A percentile compares a stretch with the other conserved stretches of the same genome.
Conservation (phyloP, 1,140 invertebrate species). For the Dendrolimus punctatus region DNA sequence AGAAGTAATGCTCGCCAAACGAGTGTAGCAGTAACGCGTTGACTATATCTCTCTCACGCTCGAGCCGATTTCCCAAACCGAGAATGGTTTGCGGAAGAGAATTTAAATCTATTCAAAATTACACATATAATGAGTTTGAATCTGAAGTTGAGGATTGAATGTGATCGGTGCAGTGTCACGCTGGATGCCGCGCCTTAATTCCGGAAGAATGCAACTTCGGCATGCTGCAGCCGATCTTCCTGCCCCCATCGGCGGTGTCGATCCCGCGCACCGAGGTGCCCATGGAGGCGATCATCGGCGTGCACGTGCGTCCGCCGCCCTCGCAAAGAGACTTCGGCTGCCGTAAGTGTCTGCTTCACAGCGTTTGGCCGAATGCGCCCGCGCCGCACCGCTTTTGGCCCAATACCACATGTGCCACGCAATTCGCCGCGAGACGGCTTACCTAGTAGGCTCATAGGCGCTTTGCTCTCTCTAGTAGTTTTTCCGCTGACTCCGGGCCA, state of each 20-base stretch:
- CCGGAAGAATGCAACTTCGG: conserved; percentile 97
- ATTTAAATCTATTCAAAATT: no score
- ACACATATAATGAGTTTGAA: no score
- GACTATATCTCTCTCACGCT: no score
- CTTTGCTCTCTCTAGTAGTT: conserved; percentile 5
- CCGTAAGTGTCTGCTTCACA: conserved; percentile 74
- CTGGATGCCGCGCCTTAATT: conserved; percentile 90
- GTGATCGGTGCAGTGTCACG: conserved; percentile 82
- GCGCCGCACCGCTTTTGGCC: conserved; percentile 27
- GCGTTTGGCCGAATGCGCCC: conserved; percentile 8
- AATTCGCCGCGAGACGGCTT: conserved; percentile 24
- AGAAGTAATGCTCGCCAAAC: no score
- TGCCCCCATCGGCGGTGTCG: conserved; percentile 97
- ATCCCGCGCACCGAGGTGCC: conserved; percentile 98
- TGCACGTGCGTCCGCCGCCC: conserved; percentile 85
- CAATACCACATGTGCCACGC: conserved; percentile 29
- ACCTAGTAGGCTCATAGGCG: conserved; percentile 16
- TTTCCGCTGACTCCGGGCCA: no score
- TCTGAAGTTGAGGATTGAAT: no score
- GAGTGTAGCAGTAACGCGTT: no score
- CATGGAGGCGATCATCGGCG: conserved; percentile 97
- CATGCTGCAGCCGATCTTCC: conserved; percentile 95
- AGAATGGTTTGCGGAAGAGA: no score
- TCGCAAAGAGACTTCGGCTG: conserved; percentile 87
- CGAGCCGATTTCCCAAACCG: no score